phyloP scores from a whole-genome alignment of 1,140 invertebrate species.

The Matsumurasca onukii region DNA sequence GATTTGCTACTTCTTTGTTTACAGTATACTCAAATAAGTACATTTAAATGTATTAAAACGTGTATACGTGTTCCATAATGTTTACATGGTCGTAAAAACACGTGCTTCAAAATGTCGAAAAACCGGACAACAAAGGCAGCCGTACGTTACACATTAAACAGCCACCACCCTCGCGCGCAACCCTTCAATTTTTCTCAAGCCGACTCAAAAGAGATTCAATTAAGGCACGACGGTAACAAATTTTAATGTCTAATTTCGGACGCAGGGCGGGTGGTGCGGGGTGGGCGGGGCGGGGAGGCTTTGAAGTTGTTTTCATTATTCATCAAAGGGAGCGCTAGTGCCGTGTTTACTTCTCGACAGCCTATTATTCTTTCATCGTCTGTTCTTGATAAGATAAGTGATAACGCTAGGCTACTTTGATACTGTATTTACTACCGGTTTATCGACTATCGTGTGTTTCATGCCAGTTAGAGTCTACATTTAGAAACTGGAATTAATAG shows the following conservation, averaged over 20 bases:
- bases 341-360: conserved; percentile 17
- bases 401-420: conserved; percentile 15
- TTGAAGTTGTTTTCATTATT: conserved; percentile 26
- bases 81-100: no score
- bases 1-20: no score
- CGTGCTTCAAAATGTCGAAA: no score
- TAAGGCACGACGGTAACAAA: conserved; percentile 22
- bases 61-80: no score
- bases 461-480: no score
- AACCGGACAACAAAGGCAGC: no score
- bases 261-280: neutral
- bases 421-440: conserved; percentile 6
- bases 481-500: no score
- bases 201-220: conserved; percentile 22
- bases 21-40: no score
- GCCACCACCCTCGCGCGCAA: conserved; percentile 11
- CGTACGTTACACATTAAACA: no score
- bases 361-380: conserved; percentile 26
- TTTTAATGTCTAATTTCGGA: conserved; percentile 25
- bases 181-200: conserved; percentile 26
- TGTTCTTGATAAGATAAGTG: conserved; percentile 26
- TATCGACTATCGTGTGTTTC: neutral
- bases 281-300: neutral
- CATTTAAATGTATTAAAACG: no score
- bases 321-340: conserved; percentile 26